Evolutionary conservation across 2,888 invertebrate genomes (phyloP), one percentile per base, ranked within the genome.

Genomic region (Balanococcus diminutus): DNA sequence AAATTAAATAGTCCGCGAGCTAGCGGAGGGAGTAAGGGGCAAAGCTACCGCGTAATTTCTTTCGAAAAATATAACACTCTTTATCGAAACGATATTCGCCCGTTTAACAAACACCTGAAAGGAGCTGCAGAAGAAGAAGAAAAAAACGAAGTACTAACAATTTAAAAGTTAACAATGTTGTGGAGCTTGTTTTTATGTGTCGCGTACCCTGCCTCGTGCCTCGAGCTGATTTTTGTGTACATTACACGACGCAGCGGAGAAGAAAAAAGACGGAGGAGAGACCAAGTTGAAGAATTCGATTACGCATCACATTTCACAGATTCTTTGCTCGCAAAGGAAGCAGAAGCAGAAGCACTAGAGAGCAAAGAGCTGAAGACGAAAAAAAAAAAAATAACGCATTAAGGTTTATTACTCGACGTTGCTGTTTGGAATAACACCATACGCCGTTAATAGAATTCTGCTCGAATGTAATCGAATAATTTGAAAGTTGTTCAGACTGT

Each of bases 401-500:
- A 82, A 82, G 82, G 46, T 82, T 82, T 82, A 82, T 82, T 82
- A 82, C 82, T 51, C 19, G 11, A 82, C 31, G 82, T 46, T 82
- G 28, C 51, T 82, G 31, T 82, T 82, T 82, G 82, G 51, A 82
- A 82, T 82, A 82, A 82, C 82, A 82, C 82, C 51, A 82, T 82
- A 51, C 39, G 42, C 46, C 82, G 82, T 82, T 82, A 82, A 82
- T 82, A 82, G 82, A 82, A 82, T 82, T 46, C 82, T 82, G 51
- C 82, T 82, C 51, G 28, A 31, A 82, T 51, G 51, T 82, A 82
- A 82, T 82, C 82, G 82, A 82, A 51, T 82, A 82, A 82, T 82
- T 31, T 46, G 82, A 82, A 82, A 82, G 82, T 82, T 82, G 82
- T 82, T 82, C 82, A 82, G 51, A 82, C 82, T 46, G 46, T 82